Evolutionary conservation across 92 coral and sea anemone genomes (phyloP).

Genomic region (Umimayanthus chanpuru): DNA sequence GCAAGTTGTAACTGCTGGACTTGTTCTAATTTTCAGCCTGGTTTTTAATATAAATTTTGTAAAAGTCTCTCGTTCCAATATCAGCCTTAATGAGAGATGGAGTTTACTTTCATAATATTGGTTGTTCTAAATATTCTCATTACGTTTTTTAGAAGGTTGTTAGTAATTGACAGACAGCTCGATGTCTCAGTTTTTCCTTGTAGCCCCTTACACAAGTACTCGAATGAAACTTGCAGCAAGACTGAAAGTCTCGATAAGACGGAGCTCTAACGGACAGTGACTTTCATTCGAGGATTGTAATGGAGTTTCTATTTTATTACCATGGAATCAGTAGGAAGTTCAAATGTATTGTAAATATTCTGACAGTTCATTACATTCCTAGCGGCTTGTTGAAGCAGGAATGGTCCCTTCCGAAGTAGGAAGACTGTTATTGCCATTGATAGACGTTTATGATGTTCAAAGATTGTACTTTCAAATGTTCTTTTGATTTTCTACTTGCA

Average conservation of each 20-base stretch:
- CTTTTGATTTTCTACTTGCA: too few species aligned
- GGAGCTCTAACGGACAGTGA: neutral
- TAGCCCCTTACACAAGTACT: neutral
- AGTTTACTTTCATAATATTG: neutral
- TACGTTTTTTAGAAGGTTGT: neutral
- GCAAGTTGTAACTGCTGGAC: neutral
- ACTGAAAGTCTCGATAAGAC: neutral
- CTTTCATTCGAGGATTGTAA: too few species aligned
- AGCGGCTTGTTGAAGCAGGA: neutral
- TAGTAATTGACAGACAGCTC: neutral
- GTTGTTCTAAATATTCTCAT: too few species aligned
- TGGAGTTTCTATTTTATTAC: too few species aligned
- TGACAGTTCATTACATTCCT: too few species aligned
- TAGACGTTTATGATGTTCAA: neutral
- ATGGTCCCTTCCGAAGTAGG: neutral
- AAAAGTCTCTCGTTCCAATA: neutral
- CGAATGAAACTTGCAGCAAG: neutral
- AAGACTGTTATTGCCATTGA: too few species aligned
- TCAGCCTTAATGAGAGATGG: neutral
- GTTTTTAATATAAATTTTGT: neutral
- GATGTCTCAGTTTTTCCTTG: neutral
- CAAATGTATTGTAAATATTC: too few species aligned
- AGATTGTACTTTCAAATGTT: too few species aligned
- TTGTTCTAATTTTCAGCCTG: neutral
- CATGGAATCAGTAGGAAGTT: neutral